These are phyloP conservation scores for Megatriorchis doriae DNA, from an alignment of 2,113 vertebrate genomes.

Conservation along the genomic window DNA sequence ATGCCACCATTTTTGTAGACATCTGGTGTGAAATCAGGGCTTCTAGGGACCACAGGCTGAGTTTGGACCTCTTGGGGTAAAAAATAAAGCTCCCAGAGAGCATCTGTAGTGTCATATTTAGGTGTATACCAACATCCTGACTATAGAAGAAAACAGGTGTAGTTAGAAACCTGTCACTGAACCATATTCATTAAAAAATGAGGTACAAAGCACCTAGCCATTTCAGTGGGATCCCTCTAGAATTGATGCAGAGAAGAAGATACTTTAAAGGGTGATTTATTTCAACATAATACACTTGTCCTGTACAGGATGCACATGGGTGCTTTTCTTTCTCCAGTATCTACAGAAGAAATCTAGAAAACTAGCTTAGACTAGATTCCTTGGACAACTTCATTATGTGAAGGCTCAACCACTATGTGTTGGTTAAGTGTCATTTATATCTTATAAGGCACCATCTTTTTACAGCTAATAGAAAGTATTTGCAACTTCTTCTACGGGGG, in stretches of 20 bases:
- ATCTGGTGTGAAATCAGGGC: neutral
- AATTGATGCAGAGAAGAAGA: neutral
- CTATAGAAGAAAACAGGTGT: neutral
- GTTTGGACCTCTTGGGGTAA: neutral
- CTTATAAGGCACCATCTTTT: neutral
- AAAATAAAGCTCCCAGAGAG: neutral
- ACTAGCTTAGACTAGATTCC: neutral
- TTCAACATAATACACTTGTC: neutral
- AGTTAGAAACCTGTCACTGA: neutral
- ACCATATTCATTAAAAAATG: neutral
- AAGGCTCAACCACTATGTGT: neutral
- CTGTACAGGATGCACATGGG: neutral
- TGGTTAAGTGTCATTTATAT: neutral
- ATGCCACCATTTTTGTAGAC: neutral
- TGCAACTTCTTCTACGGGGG: neutral
- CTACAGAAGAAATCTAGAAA: neutral
- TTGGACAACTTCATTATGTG: neutral
- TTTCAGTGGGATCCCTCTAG: neutral
- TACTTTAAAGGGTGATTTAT: neutral
- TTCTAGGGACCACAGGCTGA: neutral
- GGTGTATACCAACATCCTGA: neutral
- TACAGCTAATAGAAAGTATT: neutral
- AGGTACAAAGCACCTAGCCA: neutral
- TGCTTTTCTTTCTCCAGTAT: neutral
- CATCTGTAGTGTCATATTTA: neutral